phyloP scores from a whole-genome alignment of 35 echinoderm and acorn worm species.

The Lytechinus pictus region DNA sequence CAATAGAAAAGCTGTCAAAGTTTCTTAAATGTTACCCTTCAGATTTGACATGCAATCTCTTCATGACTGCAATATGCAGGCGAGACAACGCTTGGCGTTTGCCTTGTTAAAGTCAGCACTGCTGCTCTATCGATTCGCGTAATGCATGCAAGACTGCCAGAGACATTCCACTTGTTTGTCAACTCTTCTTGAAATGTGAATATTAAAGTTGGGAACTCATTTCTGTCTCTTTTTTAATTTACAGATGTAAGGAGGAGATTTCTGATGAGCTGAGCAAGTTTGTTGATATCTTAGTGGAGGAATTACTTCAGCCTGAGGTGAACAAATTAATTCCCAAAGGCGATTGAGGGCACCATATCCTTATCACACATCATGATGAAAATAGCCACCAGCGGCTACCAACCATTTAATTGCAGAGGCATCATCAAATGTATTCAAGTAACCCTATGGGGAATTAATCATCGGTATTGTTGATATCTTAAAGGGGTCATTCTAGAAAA shows the following conservation, averaged over 20 bases:
- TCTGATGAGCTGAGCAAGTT: conserved; percentile 55
- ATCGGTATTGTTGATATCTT: too few species aligned
- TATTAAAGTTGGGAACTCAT: not conserved
- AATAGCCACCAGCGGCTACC: not conserved
- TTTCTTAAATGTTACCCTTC: too few species aligned
- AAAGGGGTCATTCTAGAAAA: too few species aligned
- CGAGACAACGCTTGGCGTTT: too few species aligned
- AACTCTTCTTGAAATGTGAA: too few species aligned
- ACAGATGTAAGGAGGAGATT: conserved; percentile 61
- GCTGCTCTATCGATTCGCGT: too few species aligned
- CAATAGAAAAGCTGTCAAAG: too few species aligned
- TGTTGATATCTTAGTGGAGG: conserved; percentile 60
- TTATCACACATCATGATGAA: not conserved
- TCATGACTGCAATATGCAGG: too few species aligned
- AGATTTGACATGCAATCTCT: too few species aligned
- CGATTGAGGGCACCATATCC: not conserved
- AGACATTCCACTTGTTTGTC: too few species aligned
- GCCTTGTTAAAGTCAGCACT: too few species aligned
- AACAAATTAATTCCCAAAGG: conserved; percentile 74
- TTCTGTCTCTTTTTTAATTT: not conserved
- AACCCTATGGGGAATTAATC: not conserved
- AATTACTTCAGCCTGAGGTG: conserved; percentile 68
- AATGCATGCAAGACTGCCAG: too few species aligned
- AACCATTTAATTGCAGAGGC: not conserved
- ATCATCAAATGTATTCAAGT: not conserved